Base-by-base conservation (phyloP, 2,797 vertebrate species). In the Ambastaia sidthimunki region DNA sequence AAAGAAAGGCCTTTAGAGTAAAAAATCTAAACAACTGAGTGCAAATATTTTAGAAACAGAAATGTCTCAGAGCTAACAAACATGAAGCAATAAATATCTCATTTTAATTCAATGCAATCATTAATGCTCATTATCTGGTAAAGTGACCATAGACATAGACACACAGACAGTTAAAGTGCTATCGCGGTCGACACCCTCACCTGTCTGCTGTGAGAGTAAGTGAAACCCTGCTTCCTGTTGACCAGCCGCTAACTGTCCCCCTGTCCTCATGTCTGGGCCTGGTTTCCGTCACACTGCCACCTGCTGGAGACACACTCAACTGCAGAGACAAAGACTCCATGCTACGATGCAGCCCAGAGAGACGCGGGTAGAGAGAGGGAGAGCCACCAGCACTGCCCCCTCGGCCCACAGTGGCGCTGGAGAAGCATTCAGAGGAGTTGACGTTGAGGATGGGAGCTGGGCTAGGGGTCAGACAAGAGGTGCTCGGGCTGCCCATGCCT, bases 251-350 rank as follows among this genome's bases (percentile, higher is more conserved):
- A 3, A 88, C 92, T 89, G 87, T 92, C 89, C 91, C 90, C 1
- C 91, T 81, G 74, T 96, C 94, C 25, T 95, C 94, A 5, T 73
- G 86, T 65, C 85, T 84, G 60, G 87, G 90, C 31, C 83, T 92
- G 76, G 50, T 87, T 71, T 34, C 92, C 0, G 90, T 81, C 48
- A 90, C 0, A 88, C 23, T 7, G 88, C 83, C 71, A 23, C 54
- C 3, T 88, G 88, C 68, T 80, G 82, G 90, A 86, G 95, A 94
- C 87, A 98, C 92, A 84, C 96, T 98, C 94, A 99, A 96, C 41
- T 96, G 95, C 84, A 96, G 94, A 21, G 95, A 93, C 79, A 98
- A 91, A 3, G 96, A 98, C 91, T 98, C 97, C 95, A 98, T 95
- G 89, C 97, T 99, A 83, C 96, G 95, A 88, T 98, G 97, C 81